These are phyloP conservation scores for Podarcis lilfordi DNA, from an alignment of 2,797 vertebrate genomes.

Conservation along the genomic window DNA sequence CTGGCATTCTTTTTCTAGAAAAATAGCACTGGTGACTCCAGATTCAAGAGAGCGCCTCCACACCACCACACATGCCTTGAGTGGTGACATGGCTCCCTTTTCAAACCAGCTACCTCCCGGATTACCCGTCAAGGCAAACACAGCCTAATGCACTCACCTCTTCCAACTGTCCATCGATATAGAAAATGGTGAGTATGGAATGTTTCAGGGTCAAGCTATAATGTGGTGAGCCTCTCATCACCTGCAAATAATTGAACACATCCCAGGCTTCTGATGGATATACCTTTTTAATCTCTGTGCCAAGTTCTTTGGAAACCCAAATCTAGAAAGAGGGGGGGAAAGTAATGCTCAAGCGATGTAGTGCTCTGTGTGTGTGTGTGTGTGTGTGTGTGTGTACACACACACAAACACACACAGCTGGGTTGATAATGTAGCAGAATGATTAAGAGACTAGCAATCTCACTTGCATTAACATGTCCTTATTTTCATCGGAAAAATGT, in stretches of 20 bases:
- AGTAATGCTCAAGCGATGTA: neutral
- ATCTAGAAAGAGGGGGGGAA: conserved; percentile 47
- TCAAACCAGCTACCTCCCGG: too few species aligned
- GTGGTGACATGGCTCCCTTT: neutral
- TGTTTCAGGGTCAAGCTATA: neutral
- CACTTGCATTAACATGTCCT: too few species aligned
- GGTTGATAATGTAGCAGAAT: too few species aligned
- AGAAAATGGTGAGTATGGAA: conserved; percentile 68
- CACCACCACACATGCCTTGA: too few species aligned
- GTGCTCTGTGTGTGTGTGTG: too few species aligned
- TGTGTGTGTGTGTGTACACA: neutral
- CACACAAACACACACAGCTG: neutral
- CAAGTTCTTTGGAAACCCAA: conserved; percentile 68
- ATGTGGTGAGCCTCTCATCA: neutral
- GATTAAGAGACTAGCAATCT: too few species aligned
- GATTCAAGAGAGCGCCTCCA: too few species aligned
- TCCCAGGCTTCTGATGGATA: conserved; percentile 60
- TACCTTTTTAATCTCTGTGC: conserved; percentile 41
- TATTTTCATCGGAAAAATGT: too few species aligned
- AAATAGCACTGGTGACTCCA: too few species aligned
- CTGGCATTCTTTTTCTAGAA: too few species aligned
- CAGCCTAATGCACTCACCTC: conserved; percentile 54
- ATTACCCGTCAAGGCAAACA: too few species aligned
- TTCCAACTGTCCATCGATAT: conserved; percentile 31
- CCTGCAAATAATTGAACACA: conserved; percentile 22